These are phyloP conservation scores for Chaetodon auriga DNA, from an alignment of 2,113 vertebrate species.

Conservation along the genomic window DNA sequence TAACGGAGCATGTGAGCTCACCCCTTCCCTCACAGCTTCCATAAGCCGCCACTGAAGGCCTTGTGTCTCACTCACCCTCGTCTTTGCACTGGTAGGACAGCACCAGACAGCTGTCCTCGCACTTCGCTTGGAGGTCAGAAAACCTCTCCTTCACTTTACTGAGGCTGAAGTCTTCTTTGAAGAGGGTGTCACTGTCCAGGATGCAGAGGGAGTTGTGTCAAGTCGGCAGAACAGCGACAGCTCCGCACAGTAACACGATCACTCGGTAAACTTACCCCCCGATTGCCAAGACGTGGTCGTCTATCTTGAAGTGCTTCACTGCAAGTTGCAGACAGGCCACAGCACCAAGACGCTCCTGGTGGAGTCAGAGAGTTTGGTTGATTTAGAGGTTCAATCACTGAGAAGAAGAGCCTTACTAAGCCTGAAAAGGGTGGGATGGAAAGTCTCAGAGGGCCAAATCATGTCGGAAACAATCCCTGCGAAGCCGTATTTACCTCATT, in stretches of 20 bases:
- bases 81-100: conserved; percentile 85
- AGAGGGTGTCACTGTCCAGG: conserved; percentile 84
- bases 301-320: conserved; percentile 81
- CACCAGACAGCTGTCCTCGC: conserved; percentile 78
- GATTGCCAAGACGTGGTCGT: conserved; percentile 83
- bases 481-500: conserved; percentile 78
- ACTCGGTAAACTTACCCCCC: conserved; percentile 80
- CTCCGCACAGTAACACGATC: neutral
- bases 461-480: neutral
- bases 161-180: conserved; percentile 88
- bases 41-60: too few species aligned
- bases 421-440: neutral
- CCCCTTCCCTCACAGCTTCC: neutral
- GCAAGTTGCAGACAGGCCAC: conserved; percentile 85
- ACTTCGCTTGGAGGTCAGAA: conserved; percentile 61
- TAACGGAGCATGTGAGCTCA: neutral
- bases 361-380: neutral
- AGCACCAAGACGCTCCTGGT: conserved; percentile 85
- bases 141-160: conserved; percentile 70
- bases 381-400: neutral
- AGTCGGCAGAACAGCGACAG: neutral
- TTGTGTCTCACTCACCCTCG: conserved; percentile 80
- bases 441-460: neutral
- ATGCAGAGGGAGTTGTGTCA: neutral
- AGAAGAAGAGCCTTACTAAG: neutral